Evolutionary conservation across 2,113 vertebrate species (phyloP), one percentile per base, ranked within the genome.

Genomic region (Propithecus coquereli): DNA sequence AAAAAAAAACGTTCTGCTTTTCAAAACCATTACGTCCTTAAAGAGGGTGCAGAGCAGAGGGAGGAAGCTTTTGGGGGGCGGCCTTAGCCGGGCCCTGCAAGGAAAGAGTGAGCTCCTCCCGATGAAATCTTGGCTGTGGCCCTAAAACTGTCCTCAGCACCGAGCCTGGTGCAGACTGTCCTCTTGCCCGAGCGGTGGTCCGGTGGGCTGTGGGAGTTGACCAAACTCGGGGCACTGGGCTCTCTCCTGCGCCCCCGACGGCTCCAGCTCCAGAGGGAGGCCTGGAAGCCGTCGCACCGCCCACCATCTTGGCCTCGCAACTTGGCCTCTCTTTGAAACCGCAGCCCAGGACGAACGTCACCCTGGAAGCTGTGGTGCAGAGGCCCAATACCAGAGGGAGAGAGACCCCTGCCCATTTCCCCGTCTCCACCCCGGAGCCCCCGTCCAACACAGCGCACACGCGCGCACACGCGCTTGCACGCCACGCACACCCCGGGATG

Each of bases 401-500:
- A 59, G 25, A 50, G 94, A 65, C 81, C 76, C 89, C 70, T 57
- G 90, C 68, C 76, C 2, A 6, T 7, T 12, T 22, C 54, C 40
- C 71, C 12, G 0, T 20, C 65, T 20, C 37, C 50, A 70, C 76
- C 91, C 22, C 0, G 1, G 61, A 40, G 34, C 57, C 91, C 86
- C 88, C n/a, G 3, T 65, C 50, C 43, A 5, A 30, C 98, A 98
- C 94, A 20, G 87, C 98, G 95, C 96, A 85, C 50, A 13, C 65
- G 88, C 97, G 97, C 98, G 97, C 98, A 98, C 96, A 98, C 98
- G 34, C 97, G 34, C 97, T 65, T 40, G 5, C 45, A 37, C 34
- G 4, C 79, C 16, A 7, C 94, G 1, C 96, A 94, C 97, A 89
- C 94, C 89, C 93, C 90, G 59, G 97, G 99, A 99, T 99, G 99